A percentile compares a stretch with the other conserved stretches of the same genome.
phyloP scores from a whole-genome alignment of 2,113 vertebrate genomes.

The Nycticorax nycticorax region DNA sequence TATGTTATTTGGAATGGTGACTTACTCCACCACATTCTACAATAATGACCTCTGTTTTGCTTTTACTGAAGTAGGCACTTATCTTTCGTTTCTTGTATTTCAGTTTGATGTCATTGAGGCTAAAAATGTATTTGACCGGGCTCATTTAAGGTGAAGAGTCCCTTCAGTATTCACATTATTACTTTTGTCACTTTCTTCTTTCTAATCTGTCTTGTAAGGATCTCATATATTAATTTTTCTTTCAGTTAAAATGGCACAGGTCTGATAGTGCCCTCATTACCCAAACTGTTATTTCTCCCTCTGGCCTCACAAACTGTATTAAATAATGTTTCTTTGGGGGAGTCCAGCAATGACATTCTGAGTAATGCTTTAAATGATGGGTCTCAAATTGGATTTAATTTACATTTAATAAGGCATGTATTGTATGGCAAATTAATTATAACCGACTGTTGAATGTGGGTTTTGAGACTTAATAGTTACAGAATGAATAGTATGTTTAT shows the following conservation, averaged over 20 bases:
- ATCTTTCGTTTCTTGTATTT: not conserved
- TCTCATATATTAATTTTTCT: slow-evolving; percentile 40
- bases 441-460: not conserved
- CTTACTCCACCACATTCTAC: not conserved
- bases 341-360: slow-evolving; percentile 13
- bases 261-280: slow-evolving; percentile 30
- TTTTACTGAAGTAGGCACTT: not conserved
- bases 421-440: slow-evolving; percentile 49
- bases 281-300: slow-evolving; percentile 58
- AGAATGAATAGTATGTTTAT: not conserved
- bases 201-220: not conserved
- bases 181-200: not conserved
- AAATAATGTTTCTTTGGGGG: slow-evolving; percentile 26
- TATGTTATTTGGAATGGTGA: not conserved
- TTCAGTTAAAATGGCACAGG: slow-evolving; percentile 22
- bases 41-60: not conserved
- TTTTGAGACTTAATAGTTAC: slow-evolving; percentile 32
- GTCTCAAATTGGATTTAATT: slow-evolving; percentile 55
- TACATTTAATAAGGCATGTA: slow-evolving; percentile 44
- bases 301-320: slow-evolving; percentile 41
- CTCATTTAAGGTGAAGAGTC: not conserved
- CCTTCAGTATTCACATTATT: slow-evolving; percentile 10
- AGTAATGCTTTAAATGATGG: slow-evolving; percentile 13
- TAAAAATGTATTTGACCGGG: not conserved
- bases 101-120: not conserved